Evolutionary conservation across 2,113 vertebrate species (phyloP).

Genomic region (Stegostoma tigrinum): DNA sequence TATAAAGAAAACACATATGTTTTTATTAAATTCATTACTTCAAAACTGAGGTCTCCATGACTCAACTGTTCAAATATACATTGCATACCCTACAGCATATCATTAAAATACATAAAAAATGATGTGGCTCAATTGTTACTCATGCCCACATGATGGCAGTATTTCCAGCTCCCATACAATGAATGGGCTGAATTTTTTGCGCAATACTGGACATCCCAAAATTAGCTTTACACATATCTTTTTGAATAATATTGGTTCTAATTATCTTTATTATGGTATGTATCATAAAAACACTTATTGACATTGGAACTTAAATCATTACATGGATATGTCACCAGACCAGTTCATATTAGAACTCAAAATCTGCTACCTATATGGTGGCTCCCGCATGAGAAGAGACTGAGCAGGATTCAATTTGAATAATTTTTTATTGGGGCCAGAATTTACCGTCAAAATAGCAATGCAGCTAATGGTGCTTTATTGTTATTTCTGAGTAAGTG

Average conservation of each 20-base stretch:
- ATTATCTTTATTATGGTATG: background rate
- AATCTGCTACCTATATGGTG: background rate
- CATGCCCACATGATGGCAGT: slow-evolving; percentile 3
- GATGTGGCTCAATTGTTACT: background rate
- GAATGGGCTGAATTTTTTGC: background rate
- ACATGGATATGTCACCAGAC: background rate
- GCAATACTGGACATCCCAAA: background rate
- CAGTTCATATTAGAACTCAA: background rate
- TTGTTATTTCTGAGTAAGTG: background rate
- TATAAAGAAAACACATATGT: background rate
- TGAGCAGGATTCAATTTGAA: background rate
- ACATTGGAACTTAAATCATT: background rate
- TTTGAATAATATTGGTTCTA: background rate
- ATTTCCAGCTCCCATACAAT: background rate
- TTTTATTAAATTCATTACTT: background rate
- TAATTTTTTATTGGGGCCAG: background rate
- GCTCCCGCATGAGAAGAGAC: background rate
- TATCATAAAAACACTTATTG: background rate
- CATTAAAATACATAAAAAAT: background rate
- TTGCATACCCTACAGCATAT: too few species aligned
- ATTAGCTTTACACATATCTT: background rate
- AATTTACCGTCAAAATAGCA: background rate
- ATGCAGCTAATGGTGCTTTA: background rate
- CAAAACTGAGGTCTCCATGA: background rate
- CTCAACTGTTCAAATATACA: background rate